phyloP scores from a whole-genome alignment of 1,140 invertebrate species.

The Brachionus sp. region DNA sequence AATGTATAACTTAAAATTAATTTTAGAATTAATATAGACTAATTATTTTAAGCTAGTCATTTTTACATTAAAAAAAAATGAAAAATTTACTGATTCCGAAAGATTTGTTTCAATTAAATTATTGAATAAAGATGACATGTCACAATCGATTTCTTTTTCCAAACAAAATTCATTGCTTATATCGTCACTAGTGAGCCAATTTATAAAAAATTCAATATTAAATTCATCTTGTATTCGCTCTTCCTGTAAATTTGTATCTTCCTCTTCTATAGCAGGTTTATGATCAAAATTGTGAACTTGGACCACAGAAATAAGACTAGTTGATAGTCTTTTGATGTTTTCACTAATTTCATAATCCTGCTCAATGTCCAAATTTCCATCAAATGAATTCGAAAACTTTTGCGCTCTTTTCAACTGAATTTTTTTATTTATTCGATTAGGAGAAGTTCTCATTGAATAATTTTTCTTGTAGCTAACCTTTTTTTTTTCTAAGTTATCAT shows the following conservation, averaged over 20 bases:
- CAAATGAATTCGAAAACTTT: not conserved
- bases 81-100: not conserved
- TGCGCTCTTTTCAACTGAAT: not conserved
- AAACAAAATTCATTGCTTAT: not conserved
- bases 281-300: not conserved
- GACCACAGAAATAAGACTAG: not conserved
- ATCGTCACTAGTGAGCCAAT: conserved; percentile 22
- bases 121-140: not conserved
- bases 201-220: conserved; percentile 37
- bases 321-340: not conserved
- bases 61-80: not conserved
- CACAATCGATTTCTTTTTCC: not conserved
- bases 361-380: not conserved
- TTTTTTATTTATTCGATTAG: not conserved
- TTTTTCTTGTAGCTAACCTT: not conserved
- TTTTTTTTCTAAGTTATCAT: not conserved
- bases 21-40: no score
- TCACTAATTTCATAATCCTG: not conserved
- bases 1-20: no score
- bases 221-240: not conserved
- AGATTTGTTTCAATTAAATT: not conserved
- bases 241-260: not conserved
- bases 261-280: not conserved
- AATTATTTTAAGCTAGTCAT: not conserved
- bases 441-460: not conserved